Percentiles rank a stretch among this genome's conserved stretches.
phyloP scores from a whole-genome alignment of 2,113 vertebrate species.

The Thymallus thymallus region DNA sequence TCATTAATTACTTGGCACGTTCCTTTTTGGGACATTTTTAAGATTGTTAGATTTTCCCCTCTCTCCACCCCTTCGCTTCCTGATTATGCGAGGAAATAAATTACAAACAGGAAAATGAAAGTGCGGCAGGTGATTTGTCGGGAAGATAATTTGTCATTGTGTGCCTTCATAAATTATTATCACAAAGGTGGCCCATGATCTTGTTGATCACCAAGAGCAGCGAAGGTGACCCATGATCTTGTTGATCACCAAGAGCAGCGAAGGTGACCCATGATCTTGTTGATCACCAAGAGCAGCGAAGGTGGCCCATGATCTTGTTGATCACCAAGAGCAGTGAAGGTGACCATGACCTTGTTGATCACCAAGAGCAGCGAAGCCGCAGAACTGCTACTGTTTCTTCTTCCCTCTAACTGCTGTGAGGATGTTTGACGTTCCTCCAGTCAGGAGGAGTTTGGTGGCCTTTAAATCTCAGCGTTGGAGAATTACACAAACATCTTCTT shows the following conservation, averaged over 20 bases:
- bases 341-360: too few relatives aligned
- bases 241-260: too few relatives aligned
- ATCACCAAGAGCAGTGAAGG: too few relatives aligned
- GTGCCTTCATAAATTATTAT: conserved; percentile 60
- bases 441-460: conserved; percentile 45
- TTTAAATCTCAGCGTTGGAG: conserved; percentile 32
- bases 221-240: too few relatives aligned
- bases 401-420: conserved; percentile 19
- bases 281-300: too few relatives aligned
- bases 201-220: conserved; percentile 63
- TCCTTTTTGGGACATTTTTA: conserved; percentile 36
- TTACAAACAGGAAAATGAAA: conserved; percentile 56
- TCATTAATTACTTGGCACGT: conserved; percentile 56
- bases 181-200: conserved; percentile 65
- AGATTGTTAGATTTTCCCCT: conserved; percentile 33
- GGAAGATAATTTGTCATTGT: conserved; percentile 68
- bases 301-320: too few relatives aligned
- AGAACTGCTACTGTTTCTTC: background rate
- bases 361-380: conserved; percentile 1
- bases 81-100: conserved; percentile 48
- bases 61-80: conserved; percentile 33
- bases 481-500: conserved; percentile 27
- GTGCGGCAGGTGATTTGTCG: conserved; percentile 59
- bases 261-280: too few relatives aligned
- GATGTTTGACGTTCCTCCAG: conserved; percentile 43